Conservation (phyloP, 2,797 vertebrate species). For the Alcedo quadribrachys region DNA sequence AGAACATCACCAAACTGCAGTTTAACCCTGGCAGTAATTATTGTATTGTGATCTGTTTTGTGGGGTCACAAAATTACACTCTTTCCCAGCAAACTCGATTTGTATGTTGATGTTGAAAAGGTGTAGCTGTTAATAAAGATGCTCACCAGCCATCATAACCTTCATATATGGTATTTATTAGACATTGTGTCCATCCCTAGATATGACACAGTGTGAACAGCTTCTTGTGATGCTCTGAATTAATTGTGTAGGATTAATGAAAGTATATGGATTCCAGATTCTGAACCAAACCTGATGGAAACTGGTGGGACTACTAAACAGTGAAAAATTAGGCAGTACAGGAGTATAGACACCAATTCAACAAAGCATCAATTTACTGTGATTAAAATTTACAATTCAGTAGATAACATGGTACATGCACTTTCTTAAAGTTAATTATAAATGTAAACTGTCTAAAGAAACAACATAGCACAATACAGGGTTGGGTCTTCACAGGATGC, state of each 20-base stretch:
- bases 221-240: background rate
- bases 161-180: background rate
- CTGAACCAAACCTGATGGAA: background rate
- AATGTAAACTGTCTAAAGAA: background rate
- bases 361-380: background rate
- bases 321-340: background rate
- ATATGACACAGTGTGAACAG: background rate
- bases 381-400: background rate
- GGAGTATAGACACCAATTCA: background rate
- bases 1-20: background rate
- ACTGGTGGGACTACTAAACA: background rate
- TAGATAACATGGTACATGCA: accelerated
- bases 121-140: background rate
- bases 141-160: background rate
- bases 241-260: background rate
- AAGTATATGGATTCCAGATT: background rate
- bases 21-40: background rate
- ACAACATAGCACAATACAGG: background rate
- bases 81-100: background rate
- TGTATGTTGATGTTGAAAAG: background rate
- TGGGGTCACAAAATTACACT: background rate
- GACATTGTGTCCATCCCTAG: background rate
- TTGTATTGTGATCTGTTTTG: background rate
- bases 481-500: background rate
- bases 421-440: background rate